These are phyloP conservation scores for Kryptolebias ocellatus DNA, from an alignment of 2,797 vertebrate species.

Conservation along the genomic window DNA sequence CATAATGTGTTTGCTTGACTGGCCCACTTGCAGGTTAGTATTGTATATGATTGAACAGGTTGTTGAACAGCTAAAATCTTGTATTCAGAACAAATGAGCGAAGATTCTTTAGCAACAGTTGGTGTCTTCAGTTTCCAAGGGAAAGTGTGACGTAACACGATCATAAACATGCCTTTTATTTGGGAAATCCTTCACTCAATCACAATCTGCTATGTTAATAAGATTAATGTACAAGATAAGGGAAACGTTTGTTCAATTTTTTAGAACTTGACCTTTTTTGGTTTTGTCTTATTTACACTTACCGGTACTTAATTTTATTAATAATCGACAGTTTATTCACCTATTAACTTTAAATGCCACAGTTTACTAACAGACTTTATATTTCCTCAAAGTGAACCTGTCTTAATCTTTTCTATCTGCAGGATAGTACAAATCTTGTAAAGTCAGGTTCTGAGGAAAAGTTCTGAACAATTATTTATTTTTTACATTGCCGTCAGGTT, in stretches of 20 bases:
- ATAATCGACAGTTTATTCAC: too few species aligned
- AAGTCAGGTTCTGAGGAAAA: too few species aligned
- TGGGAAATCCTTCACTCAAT: not conserved
- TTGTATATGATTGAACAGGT: not conserved
- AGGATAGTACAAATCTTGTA: too few species aligned
- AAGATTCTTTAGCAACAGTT: not conserved
- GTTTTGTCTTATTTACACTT: not conserved
- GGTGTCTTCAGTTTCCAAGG: not conserved
- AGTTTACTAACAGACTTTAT: too few species aligned
- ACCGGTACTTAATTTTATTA: not conserved
- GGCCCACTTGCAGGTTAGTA: not conserved
- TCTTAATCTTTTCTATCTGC: too few species aligned
- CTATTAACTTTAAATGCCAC: too few species aligned
- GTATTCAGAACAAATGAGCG: slow-evolving; percentile 1
- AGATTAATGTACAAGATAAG: not conserved
- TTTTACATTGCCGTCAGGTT: too few species aligned
- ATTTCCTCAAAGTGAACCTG: too few species aligned
- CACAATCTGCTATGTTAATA: not conserved
- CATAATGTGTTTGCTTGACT: not conserved
- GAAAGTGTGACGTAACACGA: not conserved
- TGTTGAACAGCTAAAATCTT: not conserved
- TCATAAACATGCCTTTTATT: not conserved
- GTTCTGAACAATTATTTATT: too few species aligned
- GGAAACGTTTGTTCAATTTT: not conserved
- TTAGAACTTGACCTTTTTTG: not conserved